phyloP scores from a whole-genome alignment of 2,888 invertebrate species.

The Heliconius ethilla region DNA sequence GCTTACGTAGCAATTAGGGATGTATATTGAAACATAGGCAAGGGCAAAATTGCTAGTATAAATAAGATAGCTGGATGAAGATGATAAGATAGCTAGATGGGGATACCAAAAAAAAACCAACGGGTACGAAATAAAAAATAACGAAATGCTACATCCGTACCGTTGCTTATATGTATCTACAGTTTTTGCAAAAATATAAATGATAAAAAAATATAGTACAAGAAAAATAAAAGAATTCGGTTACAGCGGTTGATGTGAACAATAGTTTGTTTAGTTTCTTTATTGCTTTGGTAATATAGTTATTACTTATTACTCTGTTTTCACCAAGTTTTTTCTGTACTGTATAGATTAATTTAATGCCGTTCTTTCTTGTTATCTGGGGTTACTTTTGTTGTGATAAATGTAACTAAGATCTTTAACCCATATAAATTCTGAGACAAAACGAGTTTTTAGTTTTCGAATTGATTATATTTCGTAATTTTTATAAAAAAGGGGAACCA shows the following conservation, averaged over 20 bases:
- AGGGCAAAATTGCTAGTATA: neutral
- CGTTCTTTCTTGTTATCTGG: neutral
- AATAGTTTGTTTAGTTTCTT: neutral
- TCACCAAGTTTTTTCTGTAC: neutral
- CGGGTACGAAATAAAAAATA: too few relatives aligned
- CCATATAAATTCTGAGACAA: too few relatives aligned
- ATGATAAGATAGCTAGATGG: neutral
- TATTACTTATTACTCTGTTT: neutral
- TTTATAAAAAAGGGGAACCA: too few relatives aligned
- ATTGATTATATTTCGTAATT: too few relatives aligned
- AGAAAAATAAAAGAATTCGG: neutral
- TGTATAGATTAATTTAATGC: neutral
- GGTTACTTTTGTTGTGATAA: too few relatives aligned
- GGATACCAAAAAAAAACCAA: too few relatives aligned
- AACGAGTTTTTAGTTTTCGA: too few relatives aligned
- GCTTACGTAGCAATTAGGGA: too few relatives aligned
- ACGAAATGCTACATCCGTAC: too few relatives aligned
- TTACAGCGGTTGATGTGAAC: neutral
- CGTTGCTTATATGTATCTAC: neutral
- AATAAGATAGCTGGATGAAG: too few relatives aligned
- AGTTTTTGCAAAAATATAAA: neutral
- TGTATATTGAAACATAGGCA: neutral
- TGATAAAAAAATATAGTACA: neutral
- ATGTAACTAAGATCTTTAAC: too few relatives aligned
- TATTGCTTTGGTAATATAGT: constrained; percentile 6